Evolutionary conservation across 2,797 vertebrate genomes (phyloP).

Genomic region (Schizopygopsis malacanthus): DNA sequence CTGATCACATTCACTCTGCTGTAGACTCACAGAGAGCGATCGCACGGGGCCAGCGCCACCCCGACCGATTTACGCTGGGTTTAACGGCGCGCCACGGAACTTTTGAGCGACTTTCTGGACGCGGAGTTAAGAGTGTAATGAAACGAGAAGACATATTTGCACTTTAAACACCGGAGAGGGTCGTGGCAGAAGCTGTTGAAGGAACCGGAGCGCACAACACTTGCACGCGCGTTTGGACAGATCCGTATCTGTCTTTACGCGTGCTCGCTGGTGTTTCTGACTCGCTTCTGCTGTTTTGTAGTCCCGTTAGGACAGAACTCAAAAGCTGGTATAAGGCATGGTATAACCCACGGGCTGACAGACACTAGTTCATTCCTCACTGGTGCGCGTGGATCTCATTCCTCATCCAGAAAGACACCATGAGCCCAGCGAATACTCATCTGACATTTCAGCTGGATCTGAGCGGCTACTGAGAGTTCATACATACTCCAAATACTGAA

Average conservation of each 20-base stretch:
- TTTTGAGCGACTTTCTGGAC: slow-evolving; percentile 34
- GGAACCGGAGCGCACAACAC: slow-evolving; percentile 58
- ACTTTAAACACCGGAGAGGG: slow-evolving; percentile 64
- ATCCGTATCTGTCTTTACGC: slow-evolving; percentile 6
- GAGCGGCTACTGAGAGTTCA: slow-evolving; percentile 70
- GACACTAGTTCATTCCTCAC: slow-evolving; percentile 62
- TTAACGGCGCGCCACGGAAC: slow-evolving; percentile 44
- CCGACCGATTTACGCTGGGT: slow-evolving; percentile 33
- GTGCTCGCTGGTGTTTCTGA: neutral
- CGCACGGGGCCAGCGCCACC: slow-evolving; percentile 52
- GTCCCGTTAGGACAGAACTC: neutral
- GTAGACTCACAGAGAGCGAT: slow-evolving; percentile 61
- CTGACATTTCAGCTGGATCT: slow-evolving; percentile 76
- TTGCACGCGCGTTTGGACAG: slow-evolving; percentile 18
- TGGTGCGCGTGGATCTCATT: slow-evolving; percentile 66
- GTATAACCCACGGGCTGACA: slow-evolving; percentile 40
- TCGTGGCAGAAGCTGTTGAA: slow-evolving; percentile 64
- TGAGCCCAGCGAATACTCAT: slow-evolving; percentile 74
- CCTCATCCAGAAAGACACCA: slow-evolving; percentile 70
- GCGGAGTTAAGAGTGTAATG: neutral
- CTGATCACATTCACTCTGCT: slow-evolving; percentile 62
- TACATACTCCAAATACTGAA: neutral
- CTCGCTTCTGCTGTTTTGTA: neutral
- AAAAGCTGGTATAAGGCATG: slow-evolving; percentile 47
- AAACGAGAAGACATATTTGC: slow-evolving; percentile 58